Conservation (phyloP, 2,888 invertebrate species). For the Dryocosmus kuriphilus region DNA sequence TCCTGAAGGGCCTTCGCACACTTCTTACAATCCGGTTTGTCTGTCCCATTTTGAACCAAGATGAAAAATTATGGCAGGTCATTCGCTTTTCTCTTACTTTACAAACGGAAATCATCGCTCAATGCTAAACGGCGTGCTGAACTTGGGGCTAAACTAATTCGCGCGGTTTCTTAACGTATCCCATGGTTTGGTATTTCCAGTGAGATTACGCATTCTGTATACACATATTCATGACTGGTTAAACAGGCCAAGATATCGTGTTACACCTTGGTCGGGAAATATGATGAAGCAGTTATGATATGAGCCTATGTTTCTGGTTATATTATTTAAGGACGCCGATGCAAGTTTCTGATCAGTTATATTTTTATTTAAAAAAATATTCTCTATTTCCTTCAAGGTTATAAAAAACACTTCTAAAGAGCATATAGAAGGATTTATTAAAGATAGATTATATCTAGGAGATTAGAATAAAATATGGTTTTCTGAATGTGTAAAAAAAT, state of each 20-base stretch:
- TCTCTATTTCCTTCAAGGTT: neutral
- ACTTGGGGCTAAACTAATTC: slow-evolving; percentile 29
- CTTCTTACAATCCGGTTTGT: slow-evolving; percentile 95
- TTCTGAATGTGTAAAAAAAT: too few species aligned
- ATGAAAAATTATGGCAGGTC: slow-evolving; percentile 49
- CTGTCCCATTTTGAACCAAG: slow-evolving; percentile 80
- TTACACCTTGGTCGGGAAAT: slow-evolving; percentile 29
- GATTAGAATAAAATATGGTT: too few species aligned
- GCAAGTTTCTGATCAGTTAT: neutral
- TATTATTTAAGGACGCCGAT: slow-evolving; percentile 1
- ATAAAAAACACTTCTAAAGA: neutral
- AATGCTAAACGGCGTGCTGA: slow-evolving; percentile 24
- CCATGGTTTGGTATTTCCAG: slow-evolving; percentile 24
- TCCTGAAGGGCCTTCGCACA: slow-evolving; percentile 94
- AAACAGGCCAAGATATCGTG: slow-evolving; percentile 23
- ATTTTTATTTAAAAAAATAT: neutral
- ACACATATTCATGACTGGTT: slow-evolving; percentile 26
- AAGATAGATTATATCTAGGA: too few species aligned
- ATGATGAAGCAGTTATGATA: slow-evolving; percentile 23
- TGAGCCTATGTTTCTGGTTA: neutral
- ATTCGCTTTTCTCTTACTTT: slow-evolving; percentile 43
- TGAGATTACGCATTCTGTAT: slow-evolving; percentile 15
- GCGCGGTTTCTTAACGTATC: slow-evolving; percentile 22
- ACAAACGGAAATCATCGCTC: slow-evolving; percentile 33
- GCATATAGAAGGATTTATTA: too few species aligned